Evolutionary conservation across 2,797 vertebrate species (phyloP), one percentile per base, ranked within the genome.

Genomic region (Sphenodon punctatus): DNA sequence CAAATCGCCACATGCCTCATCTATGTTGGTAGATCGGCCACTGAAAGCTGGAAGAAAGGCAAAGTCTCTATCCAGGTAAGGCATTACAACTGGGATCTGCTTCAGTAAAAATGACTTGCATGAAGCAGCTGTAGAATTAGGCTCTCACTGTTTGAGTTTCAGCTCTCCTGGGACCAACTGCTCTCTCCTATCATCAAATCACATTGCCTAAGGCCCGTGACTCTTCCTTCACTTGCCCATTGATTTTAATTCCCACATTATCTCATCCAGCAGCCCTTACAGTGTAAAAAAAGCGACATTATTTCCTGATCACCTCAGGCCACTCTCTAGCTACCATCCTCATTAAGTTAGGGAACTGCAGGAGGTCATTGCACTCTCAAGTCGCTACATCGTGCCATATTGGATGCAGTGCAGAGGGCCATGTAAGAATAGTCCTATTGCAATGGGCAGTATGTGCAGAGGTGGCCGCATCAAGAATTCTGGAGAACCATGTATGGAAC

Each of bases 201-300:
- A 49, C 41, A 48, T 13, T 15, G 53, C 83, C 75, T 43, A 36
- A 64, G 61, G 73, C 55, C 70, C 53, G 30, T 10, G 60, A 65
- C 59, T 78, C 65, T 67, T 20, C 42, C 64, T 22, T 41, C 3
- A 8, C 68, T 67, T 48, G 39, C 84, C 48, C 45, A 10, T 8
- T 5, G 71, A 56, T 14, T 49, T 58, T 12, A 30, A 76, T 81
- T 67, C 77, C 60, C 64, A 75, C 77, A 68, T 75, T 74, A 75
- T 53, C 56, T 58, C 61, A 30, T 67, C 69, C 43, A 2, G 7
- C 60, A 80, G 59, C n/a, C 67, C 22, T 75, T 58, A 43, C 30
- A 3, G 3, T 43, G 75, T 51, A 66, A 89, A 66, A 89, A 79
- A 60, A 10, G 30, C 11, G 25, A 7, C 46, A 2, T 59, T 71